Base-by-base conservation (phyloP, 2,888 invertebrate species). In the Selenia dentaria region DNA sequence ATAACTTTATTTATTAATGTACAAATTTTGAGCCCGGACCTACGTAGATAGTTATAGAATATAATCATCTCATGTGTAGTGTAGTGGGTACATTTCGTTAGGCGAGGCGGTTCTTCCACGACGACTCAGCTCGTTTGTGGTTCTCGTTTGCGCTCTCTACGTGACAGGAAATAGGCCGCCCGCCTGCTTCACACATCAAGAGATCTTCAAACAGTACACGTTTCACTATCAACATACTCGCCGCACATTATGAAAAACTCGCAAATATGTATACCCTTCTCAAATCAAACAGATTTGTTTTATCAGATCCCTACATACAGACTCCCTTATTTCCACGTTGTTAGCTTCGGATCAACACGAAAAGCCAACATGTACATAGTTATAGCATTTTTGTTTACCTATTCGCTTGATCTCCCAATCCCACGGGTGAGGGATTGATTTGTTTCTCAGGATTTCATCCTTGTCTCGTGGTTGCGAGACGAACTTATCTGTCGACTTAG, bases 401-500 rank as follows among this genome's bases (percentile, higher is more conserved):
- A 72, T 64, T 66, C 64, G 67, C 64, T 68, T 80, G 78, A 79
- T 81, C 76, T 79, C 64, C 64, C 67, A 70, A 74, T 74, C 74
- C 70, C 60, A 62, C 65, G 64, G 68, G 70, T 66, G 54, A 67
- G 67, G 70, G 80, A 80, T 82, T 81, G 81, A 83, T 86, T 83
- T 76, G 79, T 80, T 80, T 71, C 70, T 73, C 68, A 71, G 77
- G 78, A 77, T 81, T 77, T 78, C 68, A 67, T 73, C 67, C 76
- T 66, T 70, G 76, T 72, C 72, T 71, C 62, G 68, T 64, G 67
- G 68, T 69, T 63, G 64, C 63, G 62, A 71, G 67, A 69, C 70
- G 57, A 75, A 79, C 67, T 78, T 83, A 80, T 82, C 82, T 80
- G 81, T 81, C 82, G 78, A 79, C 84, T 85, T 86, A 85, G 71